A percentile compares a stretch with the other conserved stretches of the same genome.
Evolutionary conservation across 2,113 vertebrate genomes (phyloP).

Genomic region (Anhinga anhinga): DNA sequence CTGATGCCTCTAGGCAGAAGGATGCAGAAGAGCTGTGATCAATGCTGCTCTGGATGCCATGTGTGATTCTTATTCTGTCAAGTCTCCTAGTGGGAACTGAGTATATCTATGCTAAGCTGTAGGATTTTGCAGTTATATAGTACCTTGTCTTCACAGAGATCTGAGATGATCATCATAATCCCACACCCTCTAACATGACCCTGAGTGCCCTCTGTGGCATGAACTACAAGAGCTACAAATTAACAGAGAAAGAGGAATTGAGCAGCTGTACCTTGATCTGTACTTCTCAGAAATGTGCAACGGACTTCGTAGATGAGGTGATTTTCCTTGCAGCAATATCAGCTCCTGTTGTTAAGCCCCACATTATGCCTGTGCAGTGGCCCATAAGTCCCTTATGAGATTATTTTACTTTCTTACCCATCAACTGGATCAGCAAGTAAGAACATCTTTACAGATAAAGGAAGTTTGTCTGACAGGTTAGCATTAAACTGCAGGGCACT

Average conservation of each 20-base stretch:
- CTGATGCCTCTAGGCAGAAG: not conserved
- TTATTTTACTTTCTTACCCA: not conserved
- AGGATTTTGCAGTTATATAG: not conserved
- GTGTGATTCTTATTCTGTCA: not conserved
- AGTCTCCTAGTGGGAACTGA: not conserved
- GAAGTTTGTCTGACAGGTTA: not conserved
- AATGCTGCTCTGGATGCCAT: not conserved
- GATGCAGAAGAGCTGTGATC: not conserved
- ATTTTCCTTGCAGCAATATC: not conserved
- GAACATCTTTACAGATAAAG: not conserved
- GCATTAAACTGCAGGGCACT: not conserved
- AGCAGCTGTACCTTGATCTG: not conserved
- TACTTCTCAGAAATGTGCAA: not conserved
- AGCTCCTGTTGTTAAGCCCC: not conserved
- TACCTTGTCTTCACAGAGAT: not conserved
- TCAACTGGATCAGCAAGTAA: not conserved
- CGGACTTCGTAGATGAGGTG: not conserved
- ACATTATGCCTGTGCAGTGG: not conserved
- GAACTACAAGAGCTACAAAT: not conserved
- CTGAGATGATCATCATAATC: not conserved
- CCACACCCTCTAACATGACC: not conserved
- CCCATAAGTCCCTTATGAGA: not conserved
- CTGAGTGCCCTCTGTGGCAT: not conserved
- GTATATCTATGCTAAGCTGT: not conserved
- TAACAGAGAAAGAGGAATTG: not conserved